Conservation (phyloP, 2,113 vertebrate species). For the Lasiurus borealis region DNA sequence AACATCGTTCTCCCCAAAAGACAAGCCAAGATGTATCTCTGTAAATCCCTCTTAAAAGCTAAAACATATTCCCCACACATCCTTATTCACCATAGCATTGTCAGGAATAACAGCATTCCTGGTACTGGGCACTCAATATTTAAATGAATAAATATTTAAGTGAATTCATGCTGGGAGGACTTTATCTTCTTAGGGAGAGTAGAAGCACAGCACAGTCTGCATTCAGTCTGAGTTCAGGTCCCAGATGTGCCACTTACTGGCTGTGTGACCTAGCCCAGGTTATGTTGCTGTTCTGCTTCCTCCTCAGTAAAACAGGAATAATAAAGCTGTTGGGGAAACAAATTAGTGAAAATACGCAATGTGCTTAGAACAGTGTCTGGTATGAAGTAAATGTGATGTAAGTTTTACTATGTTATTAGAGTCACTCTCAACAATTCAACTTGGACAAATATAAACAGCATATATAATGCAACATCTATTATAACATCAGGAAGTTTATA, state of each 20-base stretch:
- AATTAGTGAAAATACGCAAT: neutral
- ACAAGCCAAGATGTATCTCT: neutral
- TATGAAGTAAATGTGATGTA: neutral
- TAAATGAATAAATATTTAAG: neutral
- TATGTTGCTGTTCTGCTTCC: neutral
- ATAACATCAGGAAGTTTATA: neutral
- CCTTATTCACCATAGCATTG: neutral
- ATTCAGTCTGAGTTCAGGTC: neutral
- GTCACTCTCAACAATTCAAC: neutral
- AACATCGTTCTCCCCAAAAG: slow-evolving; percentile 4
- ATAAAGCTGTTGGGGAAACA: neutral
- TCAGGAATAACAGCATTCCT: neutral
- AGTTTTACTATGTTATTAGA: slow-evolving; percentile 1
- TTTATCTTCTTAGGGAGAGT: neutral
- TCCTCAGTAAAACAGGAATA: neutral
- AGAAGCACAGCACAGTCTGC: neutral
- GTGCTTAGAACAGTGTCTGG: neutral
- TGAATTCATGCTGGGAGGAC: neutral
- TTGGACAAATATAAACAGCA: neutral
- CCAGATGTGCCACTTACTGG: neutral
- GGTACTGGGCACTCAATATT: neutral
- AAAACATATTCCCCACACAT: slow-evolving; percentile 16
- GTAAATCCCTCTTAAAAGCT: neutral
- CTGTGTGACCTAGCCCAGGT: neutral
- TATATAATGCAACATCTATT: neutral